phyloP scores from a whole-genome alignment of 2,888 invertebrate genomes.

The Crepidodera aurea region DNA sequence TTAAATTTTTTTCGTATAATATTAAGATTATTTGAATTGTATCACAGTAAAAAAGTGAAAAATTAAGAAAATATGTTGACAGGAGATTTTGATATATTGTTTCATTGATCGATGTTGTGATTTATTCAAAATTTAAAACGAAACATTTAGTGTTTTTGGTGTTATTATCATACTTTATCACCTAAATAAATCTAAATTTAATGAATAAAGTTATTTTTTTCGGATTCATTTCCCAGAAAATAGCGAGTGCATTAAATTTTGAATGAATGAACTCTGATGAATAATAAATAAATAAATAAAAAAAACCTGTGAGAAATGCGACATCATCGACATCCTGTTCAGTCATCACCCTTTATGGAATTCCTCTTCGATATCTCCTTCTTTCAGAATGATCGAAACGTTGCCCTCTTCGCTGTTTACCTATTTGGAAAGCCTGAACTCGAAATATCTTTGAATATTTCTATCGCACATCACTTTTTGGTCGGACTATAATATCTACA shows the following conservation, averaged over 20 bases:
- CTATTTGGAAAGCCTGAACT: neutral
- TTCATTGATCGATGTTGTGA: too few relatives aligned
- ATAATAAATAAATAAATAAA: neutral
- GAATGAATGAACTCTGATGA: neutral
- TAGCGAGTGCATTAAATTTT: neutral
- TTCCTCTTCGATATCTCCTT: constrained; percentile 11
- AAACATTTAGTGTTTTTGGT: too few relatives aligned
- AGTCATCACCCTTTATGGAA: constrained; percentile 73
- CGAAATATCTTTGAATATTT: constrained; percentile 21
- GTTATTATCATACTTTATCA: too few relatives aligned
- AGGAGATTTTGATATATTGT: too few relatives aligned
- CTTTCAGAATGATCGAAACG: constrained; percentile 4
- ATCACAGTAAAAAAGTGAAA: too few relatives aligned
- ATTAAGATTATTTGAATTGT: too few relatives aligned
- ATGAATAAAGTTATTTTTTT: too few relatives aligned
- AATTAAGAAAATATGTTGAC: too few relatives aligned
- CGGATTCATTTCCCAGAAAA: too few relatives aligned
- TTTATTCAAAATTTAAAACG: too few relatives aligned
- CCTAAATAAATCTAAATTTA: too few relatives aligned
- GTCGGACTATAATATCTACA: constrained; percentile 36
- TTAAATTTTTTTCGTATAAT: too few relatives aligned
- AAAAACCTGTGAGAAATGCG: constrained; percentile 80
- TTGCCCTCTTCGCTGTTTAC: constrained; percentile 17
- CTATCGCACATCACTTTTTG: constrained; percentile 46
- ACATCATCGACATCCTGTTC: constrained; percentile 93